Conservation (phyloP, 2,888 invertebrate genomes). For the Lithophane ornitopus region DNA sequence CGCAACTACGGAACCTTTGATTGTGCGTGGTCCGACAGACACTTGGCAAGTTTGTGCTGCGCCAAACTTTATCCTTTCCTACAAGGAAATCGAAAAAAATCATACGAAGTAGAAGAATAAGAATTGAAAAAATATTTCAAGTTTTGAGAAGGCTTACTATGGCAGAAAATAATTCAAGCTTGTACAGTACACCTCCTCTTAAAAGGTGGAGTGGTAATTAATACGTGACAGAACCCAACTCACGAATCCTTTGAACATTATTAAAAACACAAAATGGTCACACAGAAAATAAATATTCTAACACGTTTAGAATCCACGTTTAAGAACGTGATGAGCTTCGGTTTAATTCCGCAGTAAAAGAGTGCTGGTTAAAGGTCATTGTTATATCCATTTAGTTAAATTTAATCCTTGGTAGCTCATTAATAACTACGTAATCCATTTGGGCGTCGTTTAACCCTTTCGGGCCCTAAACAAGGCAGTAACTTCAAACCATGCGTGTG, state of each 20-base stretch:
- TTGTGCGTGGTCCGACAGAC: too few species aligned
- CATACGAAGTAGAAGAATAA: neutral
- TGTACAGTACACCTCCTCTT: neutral
- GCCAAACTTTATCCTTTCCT: too few species aligned
- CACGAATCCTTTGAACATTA: constrained; percentile 19
- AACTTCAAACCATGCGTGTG: constrained; percentile 65
- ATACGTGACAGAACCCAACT: constrained; percentile 14
- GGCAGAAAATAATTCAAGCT: neutral
- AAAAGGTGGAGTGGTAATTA: constrained; percentile 10
- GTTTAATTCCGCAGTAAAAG: constrained; percentile 40
- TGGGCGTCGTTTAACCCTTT: constrained; percentile 73
- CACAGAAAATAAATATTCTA: constrained; percentile 17
- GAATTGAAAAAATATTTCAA: neutral
- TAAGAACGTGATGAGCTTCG: constrained; percentile 35
- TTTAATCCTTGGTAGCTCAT: constrained; percentile 67
- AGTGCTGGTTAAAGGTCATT: constrained; percentile 38
- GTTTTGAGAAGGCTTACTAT: neutral
- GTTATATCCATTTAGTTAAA: constrained; percentile 58
- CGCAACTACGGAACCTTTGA: too few species aligned
- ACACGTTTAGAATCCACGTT: constrained; percentile 7
- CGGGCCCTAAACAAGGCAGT: constrained; percentile 74
- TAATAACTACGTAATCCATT: constrained; percentile 74
- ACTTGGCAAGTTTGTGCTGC: too few species aligned
- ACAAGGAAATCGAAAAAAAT: neutral
- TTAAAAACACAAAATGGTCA: constrained; percentile 21